Evolutionary conservation across 2,797 vertebrate species (phyloP).

Genomic region (Gadopsis marmoratus): DNA sequence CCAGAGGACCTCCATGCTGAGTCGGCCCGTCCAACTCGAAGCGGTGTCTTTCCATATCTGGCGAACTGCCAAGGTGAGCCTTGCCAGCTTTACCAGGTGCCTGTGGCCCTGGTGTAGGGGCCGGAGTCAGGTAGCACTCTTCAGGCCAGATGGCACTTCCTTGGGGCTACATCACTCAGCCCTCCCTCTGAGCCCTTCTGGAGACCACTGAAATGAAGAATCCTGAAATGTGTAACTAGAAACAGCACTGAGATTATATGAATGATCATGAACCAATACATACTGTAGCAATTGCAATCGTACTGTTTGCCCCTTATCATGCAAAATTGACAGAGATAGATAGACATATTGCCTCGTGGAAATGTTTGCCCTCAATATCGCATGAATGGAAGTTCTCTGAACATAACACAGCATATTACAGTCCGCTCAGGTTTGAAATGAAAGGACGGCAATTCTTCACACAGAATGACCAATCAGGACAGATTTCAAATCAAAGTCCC

Average conservation of each 20-base stretch:
- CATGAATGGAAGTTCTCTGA: conserved; percentile 6
- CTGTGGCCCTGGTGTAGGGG: conserved; percentile 56
- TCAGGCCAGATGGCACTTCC: conserved; percentile 81
- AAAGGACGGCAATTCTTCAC: conserved; percentile 45
- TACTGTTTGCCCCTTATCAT: background rate
- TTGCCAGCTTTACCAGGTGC: conserved; percentile 79
- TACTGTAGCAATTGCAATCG: background rate
- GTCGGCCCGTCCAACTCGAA: conserved; percentile 71
- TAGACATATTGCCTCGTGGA: background rate
- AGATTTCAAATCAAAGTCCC: conserved; percentile 51
- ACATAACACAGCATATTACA: background rate
- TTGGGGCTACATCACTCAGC: conserved; percentile 63
- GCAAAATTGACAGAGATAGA: background rate
- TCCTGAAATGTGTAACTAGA: conserved; percentile 5
- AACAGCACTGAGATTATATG: conserved; percentile 4
- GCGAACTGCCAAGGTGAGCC: conserved; percentile 56
- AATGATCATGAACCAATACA: background rate
- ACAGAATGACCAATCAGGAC: conserved; percentile 44
- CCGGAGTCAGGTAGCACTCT: conserved; percentile 73
- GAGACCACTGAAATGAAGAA: conserved; percentile 50
- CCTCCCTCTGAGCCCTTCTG: conserved; percentile 59
- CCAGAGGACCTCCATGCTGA: conserved; percentile 64
- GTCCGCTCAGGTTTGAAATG: conserved; percentile 21
- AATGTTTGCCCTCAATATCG: conserved; percentile 10
- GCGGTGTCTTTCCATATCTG: conserved; percentile 68